Conservation (phyloP, 2,888 invertebrate genomes). For the Drosophila meridiana region DNA sequence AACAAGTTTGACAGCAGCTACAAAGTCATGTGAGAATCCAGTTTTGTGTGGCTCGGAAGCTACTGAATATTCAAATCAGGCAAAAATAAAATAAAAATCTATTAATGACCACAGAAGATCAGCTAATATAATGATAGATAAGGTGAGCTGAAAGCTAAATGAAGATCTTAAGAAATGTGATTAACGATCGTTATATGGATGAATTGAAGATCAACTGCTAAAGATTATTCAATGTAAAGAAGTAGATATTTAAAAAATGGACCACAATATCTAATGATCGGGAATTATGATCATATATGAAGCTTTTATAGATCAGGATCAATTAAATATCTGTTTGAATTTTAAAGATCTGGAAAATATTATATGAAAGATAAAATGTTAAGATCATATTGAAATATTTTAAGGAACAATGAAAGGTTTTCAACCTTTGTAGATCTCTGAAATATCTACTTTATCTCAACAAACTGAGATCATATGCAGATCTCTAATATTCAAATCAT, state of each 20-base stretch:
- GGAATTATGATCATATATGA: not conserved
- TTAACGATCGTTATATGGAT: not conserved
- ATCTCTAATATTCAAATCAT: not conserved
- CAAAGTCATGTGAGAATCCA: not conserved
- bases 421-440: too few relatives aligned
- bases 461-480: not conserved
- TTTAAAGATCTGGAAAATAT: not conserved
- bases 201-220: not conserved
- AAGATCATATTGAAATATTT: not conserved
- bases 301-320: not conserved
- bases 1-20: slow-evolving; percentile 3
- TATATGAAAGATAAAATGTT: not conserved
- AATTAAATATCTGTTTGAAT: not conserved
- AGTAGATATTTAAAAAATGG: not conserved
- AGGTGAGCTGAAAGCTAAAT: not conserved
- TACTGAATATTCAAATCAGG: not conserved
- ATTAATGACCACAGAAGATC: not conserved
- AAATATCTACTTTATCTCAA: not conserved
- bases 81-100: not conserved
- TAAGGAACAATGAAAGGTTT: not conserved
- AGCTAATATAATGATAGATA: not conserved
- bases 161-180: not conserved
- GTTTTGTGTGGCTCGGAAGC: not conserved
- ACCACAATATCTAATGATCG: not conserved
- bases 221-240: not conserved